Evolutionary conservation across 1,140 invertebrate species (phyloP), one percentile per base, ranked within the genome.

Genomic region (Ptiloglossa arizonensis): DNA sequence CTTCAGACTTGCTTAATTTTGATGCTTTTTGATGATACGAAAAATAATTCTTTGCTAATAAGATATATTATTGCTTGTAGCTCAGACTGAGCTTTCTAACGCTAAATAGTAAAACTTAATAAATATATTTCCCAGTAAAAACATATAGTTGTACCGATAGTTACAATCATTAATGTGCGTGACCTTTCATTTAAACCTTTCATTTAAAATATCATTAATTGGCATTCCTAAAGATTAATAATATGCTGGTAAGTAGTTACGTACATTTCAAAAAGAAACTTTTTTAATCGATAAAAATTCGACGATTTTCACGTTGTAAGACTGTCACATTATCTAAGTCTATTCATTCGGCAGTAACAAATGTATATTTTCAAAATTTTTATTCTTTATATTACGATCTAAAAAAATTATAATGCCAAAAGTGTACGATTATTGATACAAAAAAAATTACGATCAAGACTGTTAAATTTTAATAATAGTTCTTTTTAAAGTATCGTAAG

Each of bases 361-460:
- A 38, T 60, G 27, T 3, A 46, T 19, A 15, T 6, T 59, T 17
- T 22, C 5, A n/a, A 35, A 38, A n/a, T 22, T 1, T 73, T 64
- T 54, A 73, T 73, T 24, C 60, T 73, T 73, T 73, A 64, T 64
- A 64, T 64, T 35, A 22, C 22, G 19, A 17, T 13, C 4, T 17
- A 19, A 17, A 5, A 24, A 52, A 38, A 24, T 4, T 35, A 24
- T 52, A 35, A 24, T 41, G n/a, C n/a, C n/a, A 22, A 41, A 11
- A 41, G 38, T 41, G 9, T 41, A n/a, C n/a, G n/a, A n/a, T n/a
- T n/a, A n/a, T n/a, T n/a, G n/a, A n/a, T n/a, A n/a, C n/a, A n/a
- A n/a, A n/a, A n/a, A n/a, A n/a, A n/a, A n/a, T n/a, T n/a, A n/a
- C n/a, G n/a, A n/a, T n/a, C n/a, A n/a, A n/a, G n/a, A n/a, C n/a